These are phyloP conservation scores for Julus scanicus DNA, from an alignment of 2,888 invertebrate species.

Conservation along the genomic window DNA sequence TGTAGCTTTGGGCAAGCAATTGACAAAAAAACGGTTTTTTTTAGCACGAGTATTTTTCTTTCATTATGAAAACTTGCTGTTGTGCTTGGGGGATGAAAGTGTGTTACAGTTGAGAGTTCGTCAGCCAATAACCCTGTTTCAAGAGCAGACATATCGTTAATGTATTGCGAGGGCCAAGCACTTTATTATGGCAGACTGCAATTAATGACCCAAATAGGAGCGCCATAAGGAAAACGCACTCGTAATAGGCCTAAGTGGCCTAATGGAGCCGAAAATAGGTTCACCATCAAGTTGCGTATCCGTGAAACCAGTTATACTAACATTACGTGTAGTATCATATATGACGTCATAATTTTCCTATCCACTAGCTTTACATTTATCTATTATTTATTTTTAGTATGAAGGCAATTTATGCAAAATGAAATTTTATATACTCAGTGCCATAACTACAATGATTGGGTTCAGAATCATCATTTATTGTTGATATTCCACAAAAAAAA, in stretches of 20 bases:
- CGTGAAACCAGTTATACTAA: too few relatives aligned
- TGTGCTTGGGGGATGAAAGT: background rate
- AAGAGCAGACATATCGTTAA: conserved; percentile 16
- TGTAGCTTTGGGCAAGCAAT: conserved; percentile 17
- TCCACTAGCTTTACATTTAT: too few relatives aligned
- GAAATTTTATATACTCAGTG: too few relatives aligned
- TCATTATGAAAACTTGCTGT: background rate
- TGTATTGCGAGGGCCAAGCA: background rate
- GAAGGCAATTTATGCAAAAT: too few relatives aligned
- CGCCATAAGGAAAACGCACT: background rate
- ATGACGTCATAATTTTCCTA: too few relatives aligned
- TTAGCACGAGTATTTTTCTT: background rate
- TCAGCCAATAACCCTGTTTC: conserved; percentile 26
- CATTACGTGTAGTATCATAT: too few relatives aligned
- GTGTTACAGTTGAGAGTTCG: conserved; percentile 27
- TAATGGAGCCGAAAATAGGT: conserved; percentile 14
- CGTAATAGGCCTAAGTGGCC: background rate
- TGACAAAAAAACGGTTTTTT: background rate
- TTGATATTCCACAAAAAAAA: too few relatives aligned
- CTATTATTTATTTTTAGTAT: too few relatives aligned
- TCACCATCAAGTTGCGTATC: background rate
- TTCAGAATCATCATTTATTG: too few relatives aligned
- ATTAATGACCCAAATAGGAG: conserved; percentile 26
- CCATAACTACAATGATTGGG: too few relatives aligned
- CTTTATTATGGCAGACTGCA: conserved; percentile 13